A percentile compares a stretch with the other conserved stretches of the same genome.
Conservation (phyloP, 2,797 vertebrate species). For the Esox masquinongy region DNA sequence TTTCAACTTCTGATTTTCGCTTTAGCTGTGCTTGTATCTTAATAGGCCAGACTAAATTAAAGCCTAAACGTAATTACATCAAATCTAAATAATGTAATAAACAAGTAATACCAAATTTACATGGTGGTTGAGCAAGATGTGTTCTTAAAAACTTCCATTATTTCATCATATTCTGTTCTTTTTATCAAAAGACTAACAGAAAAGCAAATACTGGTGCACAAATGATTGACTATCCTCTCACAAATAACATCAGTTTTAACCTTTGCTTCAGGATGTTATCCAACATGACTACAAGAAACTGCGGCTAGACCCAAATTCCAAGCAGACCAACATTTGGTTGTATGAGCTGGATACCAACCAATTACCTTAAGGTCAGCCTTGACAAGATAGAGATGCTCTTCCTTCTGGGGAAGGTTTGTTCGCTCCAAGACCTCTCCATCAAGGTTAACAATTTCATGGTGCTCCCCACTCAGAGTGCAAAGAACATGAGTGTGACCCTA, state of each 20-base stretch:
- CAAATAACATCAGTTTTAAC: conserved; percentile 1
- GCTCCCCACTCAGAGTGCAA: too few relatives aligned
- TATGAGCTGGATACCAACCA: too few relatives aligned
- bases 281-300: too few relatives aligned
- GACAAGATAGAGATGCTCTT: too few relatives aligned
- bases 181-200: neutral
- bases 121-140: neutral
- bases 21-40: neutral
- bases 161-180: neutral
- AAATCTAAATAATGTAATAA: neutral
- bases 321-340: too few relatives aligned
- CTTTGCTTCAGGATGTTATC: neutral
- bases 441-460: too few relatives aligned
- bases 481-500: too few relatives aligned
- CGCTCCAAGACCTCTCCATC: too few relatives aligned
- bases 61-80: neutral
- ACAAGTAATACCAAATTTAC: neutral
- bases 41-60: neutral
- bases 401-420: too few relatives aligned
- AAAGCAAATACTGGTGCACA: neutral
- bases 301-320: too few relatives aligned
- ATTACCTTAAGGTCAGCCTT: too few relatives aligned
- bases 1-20: too few relatives aligned
- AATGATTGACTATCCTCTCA: neutral
- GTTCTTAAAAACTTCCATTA: neutral